These are phyloP conservation scores for Mareca penelope DNA, from an alignment of 2,797 vertebrate genomes.

Conservation along the genomic window DNA sequence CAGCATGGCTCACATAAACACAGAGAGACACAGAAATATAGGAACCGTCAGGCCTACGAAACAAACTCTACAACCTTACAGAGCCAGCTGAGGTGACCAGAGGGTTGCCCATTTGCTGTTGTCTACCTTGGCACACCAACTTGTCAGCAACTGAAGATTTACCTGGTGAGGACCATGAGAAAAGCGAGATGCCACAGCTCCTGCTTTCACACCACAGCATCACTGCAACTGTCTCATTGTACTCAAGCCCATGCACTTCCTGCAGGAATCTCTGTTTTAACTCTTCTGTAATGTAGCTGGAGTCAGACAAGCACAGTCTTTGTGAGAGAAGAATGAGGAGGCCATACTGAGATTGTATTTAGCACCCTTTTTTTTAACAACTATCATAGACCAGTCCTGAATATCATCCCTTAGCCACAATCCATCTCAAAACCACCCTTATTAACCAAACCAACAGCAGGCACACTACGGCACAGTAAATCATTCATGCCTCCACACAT, in stretches of 20 bases:
- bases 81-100: background rate
- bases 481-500: accelerated
- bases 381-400: background rate
- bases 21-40: background rate
- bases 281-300: background rate
- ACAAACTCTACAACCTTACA: background rate
- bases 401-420: background rate
- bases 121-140: background rate
- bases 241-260: background rate
- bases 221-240: background rate
- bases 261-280: background rate
- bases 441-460: background rate
- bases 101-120: background rate
- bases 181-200: background rate
- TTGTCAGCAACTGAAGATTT: background rate
- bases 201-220: background rate
- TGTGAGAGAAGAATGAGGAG: background rate
- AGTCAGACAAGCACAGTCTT: background rate
- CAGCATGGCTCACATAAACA: background rate
- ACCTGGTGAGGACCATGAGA: background rate
- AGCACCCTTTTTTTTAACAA: background rate
- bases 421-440: background rate
- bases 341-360: background rate
- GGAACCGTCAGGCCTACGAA: background rate
- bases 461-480: background rate